These are phyloP conservation scores for Encarsia formosa DNA, from an alignment of 2,888 invertebrate genomes.

Conservation along the genomic window DNA sequence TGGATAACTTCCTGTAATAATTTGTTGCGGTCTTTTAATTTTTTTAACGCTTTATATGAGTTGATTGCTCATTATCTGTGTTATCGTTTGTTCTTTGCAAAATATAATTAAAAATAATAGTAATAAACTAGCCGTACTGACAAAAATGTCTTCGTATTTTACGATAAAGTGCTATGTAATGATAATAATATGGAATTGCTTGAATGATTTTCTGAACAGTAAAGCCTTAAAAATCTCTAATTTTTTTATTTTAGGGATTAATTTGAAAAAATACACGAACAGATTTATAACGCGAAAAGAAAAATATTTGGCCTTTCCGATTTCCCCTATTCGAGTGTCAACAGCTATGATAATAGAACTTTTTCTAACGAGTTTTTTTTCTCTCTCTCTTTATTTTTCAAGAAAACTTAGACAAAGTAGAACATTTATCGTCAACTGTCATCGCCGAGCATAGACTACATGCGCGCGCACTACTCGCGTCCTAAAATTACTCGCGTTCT, in stretches of 20 bases:
- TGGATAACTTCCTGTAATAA: too few species aligned
- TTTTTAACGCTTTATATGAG: background rate
- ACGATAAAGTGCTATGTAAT: too few species aligned
- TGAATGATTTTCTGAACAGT: too few species aligned
- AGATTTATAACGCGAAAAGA: too few species aligned
- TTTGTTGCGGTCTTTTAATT: background rate
- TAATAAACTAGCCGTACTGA: too few species aligned
- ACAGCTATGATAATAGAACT: background rate
- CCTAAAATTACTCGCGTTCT: conserved; percentile 29
- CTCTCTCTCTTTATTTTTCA: background rate
- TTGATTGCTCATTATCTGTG: background rate
- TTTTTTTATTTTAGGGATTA: background rate
- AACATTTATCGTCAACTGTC: conserved; percentile 12
- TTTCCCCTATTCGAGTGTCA: too few species aligned
- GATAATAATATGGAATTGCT: too few species aligned
- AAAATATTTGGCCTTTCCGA: too few species aligned
- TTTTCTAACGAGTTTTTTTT: background rate
- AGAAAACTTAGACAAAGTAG: conserved; percentile 9
- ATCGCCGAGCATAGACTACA: conserved; percentile 4
- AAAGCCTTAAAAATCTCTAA: too few species aligned
- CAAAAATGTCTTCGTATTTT: too few species aligned
- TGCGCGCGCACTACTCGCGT: conserved; percentile 16
- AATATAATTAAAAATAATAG: too few species aligned
- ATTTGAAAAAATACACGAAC: background rate
- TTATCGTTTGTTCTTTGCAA: too few species aligned